Percentiles rank a stretch among this genome's conserved stretches.
Evolutionary conservation across 2,797 vertebrate species (phyloP).

Genomic region (Florisuga fusca): DNA sequence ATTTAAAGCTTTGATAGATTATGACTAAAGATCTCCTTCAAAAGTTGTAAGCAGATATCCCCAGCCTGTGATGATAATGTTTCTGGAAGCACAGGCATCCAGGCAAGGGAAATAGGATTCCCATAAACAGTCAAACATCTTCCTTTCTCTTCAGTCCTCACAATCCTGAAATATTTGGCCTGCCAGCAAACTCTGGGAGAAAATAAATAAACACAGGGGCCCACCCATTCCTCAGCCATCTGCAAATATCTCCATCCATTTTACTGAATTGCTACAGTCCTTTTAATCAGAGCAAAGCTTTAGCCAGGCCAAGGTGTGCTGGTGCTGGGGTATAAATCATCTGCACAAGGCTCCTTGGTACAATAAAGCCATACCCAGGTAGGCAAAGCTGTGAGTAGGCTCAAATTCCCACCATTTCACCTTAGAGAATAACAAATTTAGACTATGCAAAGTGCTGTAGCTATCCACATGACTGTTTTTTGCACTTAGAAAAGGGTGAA

Average conservation of each 20-base stretch:
- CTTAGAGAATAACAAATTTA: background rate
- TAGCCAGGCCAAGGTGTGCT: conserved; percentile 16
- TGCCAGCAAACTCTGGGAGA: conserved; percentile 52
- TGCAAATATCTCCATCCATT: conserved; percentile 59
- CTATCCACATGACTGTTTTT: background rate
- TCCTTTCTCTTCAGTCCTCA: conserved; percentile 49
- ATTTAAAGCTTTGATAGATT: conserved; percentile 70
- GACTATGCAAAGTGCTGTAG: background rate
- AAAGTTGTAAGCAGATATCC: conserved; percentile 59
- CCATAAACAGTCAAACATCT: conserved; percentile 26
- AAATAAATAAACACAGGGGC: conserved; percentile 63
- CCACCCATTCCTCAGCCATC: background rate
- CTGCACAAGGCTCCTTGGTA: background rate
- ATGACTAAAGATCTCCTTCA: conserved; percentile 60
- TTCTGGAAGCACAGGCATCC: conserved; percentile 47
- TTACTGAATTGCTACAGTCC: background rate
- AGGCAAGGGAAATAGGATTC: conserved; percentile 45
- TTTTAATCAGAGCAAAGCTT: conserved; percentile 57
- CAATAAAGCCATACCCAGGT: background rate
- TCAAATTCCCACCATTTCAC: background rate
- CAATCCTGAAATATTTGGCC: conserved; percentile 54
- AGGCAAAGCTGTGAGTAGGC: background rate
- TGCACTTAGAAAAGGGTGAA: background rate
- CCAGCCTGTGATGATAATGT: conserved; percentile 14
- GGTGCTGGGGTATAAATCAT: background rate